Base-by-base conservation (phyloP, 2,113 vertebrate genomes). In the Regulus satrapa region DNA sequence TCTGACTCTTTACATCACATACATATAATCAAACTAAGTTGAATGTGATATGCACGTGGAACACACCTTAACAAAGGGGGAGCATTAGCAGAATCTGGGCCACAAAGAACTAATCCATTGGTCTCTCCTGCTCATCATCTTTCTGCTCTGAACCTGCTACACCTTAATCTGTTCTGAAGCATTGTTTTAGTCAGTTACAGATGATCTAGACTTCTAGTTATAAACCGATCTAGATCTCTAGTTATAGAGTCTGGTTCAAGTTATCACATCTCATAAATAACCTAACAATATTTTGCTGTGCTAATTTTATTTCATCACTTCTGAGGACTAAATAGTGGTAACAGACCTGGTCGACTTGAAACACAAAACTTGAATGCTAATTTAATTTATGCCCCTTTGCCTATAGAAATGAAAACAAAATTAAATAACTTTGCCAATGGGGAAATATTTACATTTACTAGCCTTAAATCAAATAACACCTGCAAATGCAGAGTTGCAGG, bases 271-370 rank as follows among this genome's bases (percentile, higher is more conserved):
- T 75, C 69, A 79, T 95, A 89, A 94, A 94, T 73, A 94, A 93
- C 74, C 66, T 93, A 96, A 92, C 26, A 41, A 72, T 51, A 62
- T 84, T 86, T 86, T 58, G 29, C 73, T 0, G 1, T 83, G 55
- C n/a, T 81, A 80, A 96, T 95, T 97, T 96, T 94, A 95, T 97
- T 92, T 93, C 34, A 51, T 51, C 54, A 58, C 73, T 93, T 81
- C 87, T 43, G 51, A 95, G 91, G 85, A 96, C 34, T 79, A 87
- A 78, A 88, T 26, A 16, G 51, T n/a, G 73, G 75, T 82, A 90
- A 91, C 52, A 74, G 79, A 84, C 38, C 40, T 49, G 16, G 84
- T 38, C 88, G 94, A 91, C 28, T 76, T 86, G 25, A 96, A 96
- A 96, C 40, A 29, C 31, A 91, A 94, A 96, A 93, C 38, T 76